A percentile compares a stretch with the other conserved stretches of the same genome.
These are phyloP conservation scores for Petrocephalus zakoni DNA, from an alignment of 2,113 vertebrate species.

Conservation along the genomic window DNA sequence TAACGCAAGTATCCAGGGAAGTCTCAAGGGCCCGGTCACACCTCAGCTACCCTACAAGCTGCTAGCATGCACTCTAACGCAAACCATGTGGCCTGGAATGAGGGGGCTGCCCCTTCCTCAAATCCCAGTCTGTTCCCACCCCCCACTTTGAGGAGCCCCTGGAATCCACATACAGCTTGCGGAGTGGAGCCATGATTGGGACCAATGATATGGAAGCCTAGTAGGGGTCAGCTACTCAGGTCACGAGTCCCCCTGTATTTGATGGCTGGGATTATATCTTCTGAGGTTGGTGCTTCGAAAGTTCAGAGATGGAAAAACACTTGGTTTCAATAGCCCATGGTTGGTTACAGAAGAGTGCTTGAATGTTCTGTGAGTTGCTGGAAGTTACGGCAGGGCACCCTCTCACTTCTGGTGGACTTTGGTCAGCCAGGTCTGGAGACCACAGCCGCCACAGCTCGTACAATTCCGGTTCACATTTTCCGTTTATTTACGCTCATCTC, in stretches of 20 bases:
- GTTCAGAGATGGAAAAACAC: neutral
- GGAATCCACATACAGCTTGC: neutral
- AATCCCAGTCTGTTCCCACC: neutral
- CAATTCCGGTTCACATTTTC: neutral
- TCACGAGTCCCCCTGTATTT: neutral
- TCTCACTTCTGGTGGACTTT: neutral
- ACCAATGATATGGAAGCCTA: neutral
- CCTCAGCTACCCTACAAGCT: conserved; percentile 4
- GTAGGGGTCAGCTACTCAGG: neutral
- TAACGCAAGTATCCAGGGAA: conserved; percentile 15
- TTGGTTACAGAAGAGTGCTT: neutral
- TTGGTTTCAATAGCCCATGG: neutral
- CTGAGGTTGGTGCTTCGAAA: neutral
- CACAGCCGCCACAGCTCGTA: neutral
- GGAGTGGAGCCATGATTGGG: neutral
- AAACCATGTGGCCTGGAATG: conserved; percentile 11
- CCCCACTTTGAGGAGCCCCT: neutral
- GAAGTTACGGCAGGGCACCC: neutral
- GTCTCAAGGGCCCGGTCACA: conserved; percentile 12
- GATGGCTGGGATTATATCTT: neutral
- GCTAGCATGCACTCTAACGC: conserved; percentile 6
- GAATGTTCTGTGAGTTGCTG: neutral
- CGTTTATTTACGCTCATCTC: neutral
- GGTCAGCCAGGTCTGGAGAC: neutral
- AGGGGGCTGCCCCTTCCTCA: neutral